Evolutionary conservation across 2,113 vertebrate genomes (phyloP).

Genomic region (Lophotis ruficrista): DNA sequence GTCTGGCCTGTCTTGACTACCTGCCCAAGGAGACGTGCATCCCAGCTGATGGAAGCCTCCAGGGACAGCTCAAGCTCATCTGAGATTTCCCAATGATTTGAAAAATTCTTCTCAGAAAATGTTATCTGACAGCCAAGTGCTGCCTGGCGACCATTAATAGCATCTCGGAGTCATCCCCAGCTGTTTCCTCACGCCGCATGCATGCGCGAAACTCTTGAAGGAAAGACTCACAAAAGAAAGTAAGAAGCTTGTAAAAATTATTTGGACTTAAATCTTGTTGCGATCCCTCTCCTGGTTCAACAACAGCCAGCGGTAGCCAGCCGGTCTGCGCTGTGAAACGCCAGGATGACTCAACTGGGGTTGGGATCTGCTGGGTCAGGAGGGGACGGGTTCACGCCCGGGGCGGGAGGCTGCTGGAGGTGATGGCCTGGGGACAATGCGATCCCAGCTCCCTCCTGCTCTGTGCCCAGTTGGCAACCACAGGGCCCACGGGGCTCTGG

Average conservation of each 20-base stretch:
- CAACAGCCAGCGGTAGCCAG: not conserved
- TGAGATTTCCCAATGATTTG: not conserved
- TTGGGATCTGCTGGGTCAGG: slow-evolving; percentile 38
- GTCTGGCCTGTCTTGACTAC: not conserved
- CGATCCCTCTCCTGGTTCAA: not conserved
- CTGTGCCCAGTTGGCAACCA: not conserved
- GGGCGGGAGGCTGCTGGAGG: slow-evolving; percentile 48
- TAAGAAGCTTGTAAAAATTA: not conserved
- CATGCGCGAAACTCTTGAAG: rapidly evolving
- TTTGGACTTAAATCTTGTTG: not conserved
- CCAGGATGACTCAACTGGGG: slow-evolving; percentile 48
- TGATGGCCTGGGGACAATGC: not conserved
- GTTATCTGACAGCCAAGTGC: not conserved
- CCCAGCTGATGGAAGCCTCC: not conserved
- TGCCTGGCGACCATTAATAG: not conserved
- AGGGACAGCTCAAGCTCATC: not conserved
- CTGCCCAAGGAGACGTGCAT: not conserved
- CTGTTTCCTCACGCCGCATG: rapidly evolving
- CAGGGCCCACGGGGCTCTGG: not conserved
- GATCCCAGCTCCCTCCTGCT: not conserved
- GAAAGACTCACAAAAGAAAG: not conserved
- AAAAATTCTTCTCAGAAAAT: not conserved
- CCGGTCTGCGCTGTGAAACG: not conserved
- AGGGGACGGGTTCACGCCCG: not conserved
- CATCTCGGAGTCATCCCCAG: not conserved